phyloP scores from a whole-genome alignment of 2,797 vertebrate species.

The Acanthopagrus latus region DNA sequence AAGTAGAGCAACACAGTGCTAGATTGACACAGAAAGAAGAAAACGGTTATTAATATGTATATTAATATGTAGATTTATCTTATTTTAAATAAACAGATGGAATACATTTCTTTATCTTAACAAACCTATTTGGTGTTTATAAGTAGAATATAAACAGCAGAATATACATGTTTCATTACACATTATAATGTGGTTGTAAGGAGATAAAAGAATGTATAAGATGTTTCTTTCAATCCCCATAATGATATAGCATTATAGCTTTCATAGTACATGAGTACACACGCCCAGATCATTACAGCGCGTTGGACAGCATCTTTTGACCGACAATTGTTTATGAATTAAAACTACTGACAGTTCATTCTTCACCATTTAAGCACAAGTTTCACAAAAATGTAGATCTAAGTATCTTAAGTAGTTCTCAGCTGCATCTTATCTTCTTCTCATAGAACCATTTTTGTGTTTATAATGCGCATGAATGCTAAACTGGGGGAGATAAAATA shows the following conservation, averaged over 20 bases:
- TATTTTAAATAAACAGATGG: neutral
- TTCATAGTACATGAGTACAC: neutral
- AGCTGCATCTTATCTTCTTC: too few species aligned
- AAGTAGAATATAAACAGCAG: neutral
- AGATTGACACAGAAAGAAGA: slow-evolving; percentile 27
- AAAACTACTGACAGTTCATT: neutral
- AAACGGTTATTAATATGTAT: neutral
- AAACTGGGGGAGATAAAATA: neutral
- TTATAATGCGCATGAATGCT: neutral
- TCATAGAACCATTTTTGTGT: neutral
- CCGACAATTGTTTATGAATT: too few species aligned
- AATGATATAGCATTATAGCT: too few species aligned
- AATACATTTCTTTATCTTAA: neutral
- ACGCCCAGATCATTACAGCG: neutral
- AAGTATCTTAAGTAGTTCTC: neutral
- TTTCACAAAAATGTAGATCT: too few species aligned
- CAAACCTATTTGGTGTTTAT: neutral
- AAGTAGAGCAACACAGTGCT: slow-evolving; percentile 34
- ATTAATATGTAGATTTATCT: too few species aligned
- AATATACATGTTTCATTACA: neutral
- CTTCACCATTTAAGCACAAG: neutral
- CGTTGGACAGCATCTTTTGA: too few species aligned
- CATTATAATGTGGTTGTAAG: neutral
- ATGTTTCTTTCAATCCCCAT: neutral
- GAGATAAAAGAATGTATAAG: too few species aligned